Base-by-base conservation (phyloP, 2,797 vertebrate genomes). In the Chaunax sp. region DNA sequence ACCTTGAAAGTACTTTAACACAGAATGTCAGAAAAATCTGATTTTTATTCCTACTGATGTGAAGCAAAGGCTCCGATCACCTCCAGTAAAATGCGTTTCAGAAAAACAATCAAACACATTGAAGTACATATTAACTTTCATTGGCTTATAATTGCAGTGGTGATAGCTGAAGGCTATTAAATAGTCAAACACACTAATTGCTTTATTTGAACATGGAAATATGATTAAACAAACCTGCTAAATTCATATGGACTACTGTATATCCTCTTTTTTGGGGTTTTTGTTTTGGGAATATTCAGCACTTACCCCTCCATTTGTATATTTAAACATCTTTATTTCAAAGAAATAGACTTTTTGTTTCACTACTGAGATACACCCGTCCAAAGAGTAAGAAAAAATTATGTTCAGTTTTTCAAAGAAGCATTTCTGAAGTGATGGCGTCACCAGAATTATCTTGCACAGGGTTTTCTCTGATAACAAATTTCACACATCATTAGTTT, bases 371-470 rank as follows among this genome's bases (percentile, higher is more conserved):
- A n/a, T 18, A 30, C 28, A 28, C 13, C 10, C 5, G 11, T 8
- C 6, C 22, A 41, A 37, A 15, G 11, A 59, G 4, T 55, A 0
- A 25, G 0, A 5, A 16, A 28, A 33, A n/a, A 22, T 20, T 18
- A 6, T 0, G 0, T 44, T 18, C 1, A 5, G 10, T 66, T 28
- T 40, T 56, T 19, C 9, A 23, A 2, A 28, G 16, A 50, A 10
- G n/a, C 19, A 15, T 54, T 60, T 68, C 46, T 33, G 13, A 26
- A 41, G 14, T 16, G n/a, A 45, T 25, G 12, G 12, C 64, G 33
- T 55, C 25, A 44, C 16, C 10, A 62, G 52, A 52, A 72, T 57
- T 23, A 51, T 41, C 15, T 44, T 71, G 18, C 35, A n/a, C n/a
- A n/a, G n/a, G n/a, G n/a, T n/a, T n/a, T n/a, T n/a, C n/a, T n/a